Percentiles rank a stretch among this genome's conserved stretches.
Evolutionary conservation across 2,797 vertebrate genomes (phyloP).

Genomic region (Aythya fuligula): DNA sequence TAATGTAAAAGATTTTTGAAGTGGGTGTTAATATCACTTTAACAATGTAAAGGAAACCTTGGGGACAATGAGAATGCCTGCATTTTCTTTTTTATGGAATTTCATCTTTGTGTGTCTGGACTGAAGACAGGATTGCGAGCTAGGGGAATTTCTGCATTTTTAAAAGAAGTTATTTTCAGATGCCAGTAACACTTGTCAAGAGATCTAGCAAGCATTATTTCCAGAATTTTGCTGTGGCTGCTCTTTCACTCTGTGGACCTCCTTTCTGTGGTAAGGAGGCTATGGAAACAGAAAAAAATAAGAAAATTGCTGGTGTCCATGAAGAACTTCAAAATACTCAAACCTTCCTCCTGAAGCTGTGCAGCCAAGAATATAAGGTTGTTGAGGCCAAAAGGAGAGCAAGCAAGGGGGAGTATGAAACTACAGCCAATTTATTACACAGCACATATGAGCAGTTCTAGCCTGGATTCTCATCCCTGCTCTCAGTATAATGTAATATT

Average conservation of each 20-base stretch:
- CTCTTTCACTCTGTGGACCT: background rate
- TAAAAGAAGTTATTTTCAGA: constrained; percentile 1
- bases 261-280: background rate
- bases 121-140: background rate
- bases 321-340: background rate
- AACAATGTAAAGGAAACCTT: background rate
- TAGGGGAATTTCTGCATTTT: background rate
- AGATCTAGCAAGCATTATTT: background rate
- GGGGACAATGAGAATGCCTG: constrained; percentile 32
- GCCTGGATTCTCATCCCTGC: background rate
- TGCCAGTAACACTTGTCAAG: background rate
- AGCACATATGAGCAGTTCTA: background rate
- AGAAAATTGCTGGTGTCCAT: background rate
- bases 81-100: constrained; percentile 20
- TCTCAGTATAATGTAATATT: background rate
- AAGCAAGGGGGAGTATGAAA: background rate
- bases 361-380: background rate
- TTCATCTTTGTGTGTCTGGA: background rate
- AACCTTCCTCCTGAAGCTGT: background rate
- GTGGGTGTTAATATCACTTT: constrained; percentile 10
- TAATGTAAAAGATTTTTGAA: background rate
- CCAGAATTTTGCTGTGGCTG: background rate
- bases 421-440: background rate
- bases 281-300: background rate
- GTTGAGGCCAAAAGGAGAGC: background rate